Conservation (phyloP, 2,888 invertebrate species). For the Alentia gelatinosa region DNA sequence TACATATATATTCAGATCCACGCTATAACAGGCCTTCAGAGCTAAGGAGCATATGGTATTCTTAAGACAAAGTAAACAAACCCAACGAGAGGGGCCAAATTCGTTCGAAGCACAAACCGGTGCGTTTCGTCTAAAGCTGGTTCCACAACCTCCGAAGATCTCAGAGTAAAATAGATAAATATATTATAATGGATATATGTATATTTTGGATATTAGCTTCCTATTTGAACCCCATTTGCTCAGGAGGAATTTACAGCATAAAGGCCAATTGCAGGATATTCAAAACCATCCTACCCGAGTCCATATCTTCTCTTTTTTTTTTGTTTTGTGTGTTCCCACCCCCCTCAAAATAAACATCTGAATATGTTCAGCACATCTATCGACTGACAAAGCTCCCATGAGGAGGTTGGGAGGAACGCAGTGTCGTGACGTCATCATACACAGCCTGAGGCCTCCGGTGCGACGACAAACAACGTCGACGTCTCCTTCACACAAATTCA, state of each 20-base stretch:
- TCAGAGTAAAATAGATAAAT: not conserved
- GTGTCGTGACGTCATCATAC: too few relatives aligned
- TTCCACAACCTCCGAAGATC: not conserved
- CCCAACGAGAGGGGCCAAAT: not conserved
- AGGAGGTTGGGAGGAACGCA: too few relatives aligned
- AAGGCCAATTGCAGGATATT: too few relatives aligned
- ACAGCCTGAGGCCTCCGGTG: too few relatives aligned
- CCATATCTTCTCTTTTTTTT: too few relatives aligned
- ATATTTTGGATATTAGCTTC: too few relatives aligned
- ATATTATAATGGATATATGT: not conserved
- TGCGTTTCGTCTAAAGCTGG: not conserved
- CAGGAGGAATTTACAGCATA: too few relatives aligned
- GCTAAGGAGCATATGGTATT: not conserved
- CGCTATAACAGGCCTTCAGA: not conserved
- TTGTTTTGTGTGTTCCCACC: not conserved
- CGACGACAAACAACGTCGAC: too few relatives aligned
- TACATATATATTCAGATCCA: not conserved
- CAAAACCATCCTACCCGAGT: too few relatives aligned
- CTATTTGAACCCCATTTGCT: too few relatives aligned
- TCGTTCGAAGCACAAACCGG: not conserved
- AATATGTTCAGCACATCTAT: not conserved
- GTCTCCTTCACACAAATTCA: too few relatives aligned
- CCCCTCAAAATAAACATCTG: not conserved
- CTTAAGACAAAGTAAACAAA: not conserved
- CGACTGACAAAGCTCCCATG: not conserved